These are phyloP conservation scores for Tineola bisselliella DNA, from an alignment of 2,888 invertebrate genomes.

Conservation along the genomic window DNA sequence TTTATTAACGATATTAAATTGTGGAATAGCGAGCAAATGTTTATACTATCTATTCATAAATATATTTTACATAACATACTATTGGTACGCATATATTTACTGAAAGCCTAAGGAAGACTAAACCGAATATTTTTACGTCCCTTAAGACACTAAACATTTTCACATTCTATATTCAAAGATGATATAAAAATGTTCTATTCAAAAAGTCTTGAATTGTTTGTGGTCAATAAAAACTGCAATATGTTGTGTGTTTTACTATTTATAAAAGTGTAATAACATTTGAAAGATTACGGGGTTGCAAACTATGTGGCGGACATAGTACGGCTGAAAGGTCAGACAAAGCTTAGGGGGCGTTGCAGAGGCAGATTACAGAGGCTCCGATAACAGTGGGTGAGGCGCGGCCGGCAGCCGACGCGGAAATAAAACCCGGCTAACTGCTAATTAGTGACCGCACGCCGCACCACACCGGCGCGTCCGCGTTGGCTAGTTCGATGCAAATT, in stretches of 20 bases:
- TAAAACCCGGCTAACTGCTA: slow-evolving; percentile 57
- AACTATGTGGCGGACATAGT: background rate
- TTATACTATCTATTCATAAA: background rate
- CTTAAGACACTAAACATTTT: no score
- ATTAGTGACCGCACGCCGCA: slow-evolving; percentile 34
- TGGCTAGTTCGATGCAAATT: slow-evolving; percentile 40
- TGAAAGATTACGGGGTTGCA: background rate
- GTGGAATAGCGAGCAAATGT: background rate
- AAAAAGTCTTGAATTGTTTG: no score
- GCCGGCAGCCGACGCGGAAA: slow-evolving; percentile 38
- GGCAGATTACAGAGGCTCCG: slow-evolving; percentile 50
- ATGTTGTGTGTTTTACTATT: background rate
- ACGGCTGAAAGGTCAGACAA: slow-evolving; percentile 20
- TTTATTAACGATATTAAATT: background rate
- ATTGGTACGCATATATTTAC: background rate
- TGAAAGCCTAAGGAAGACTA: background rate
- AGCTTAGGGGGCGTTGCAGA: slow-evolving; percentile 34
- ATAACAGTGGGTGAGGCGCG: slow-evolving; percentile 30
- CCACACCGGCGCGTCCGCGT: slow-evolving; percentile 5
- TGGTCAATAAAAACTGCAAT: no score
- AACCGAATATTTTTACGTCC: no score
- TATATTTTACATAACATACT: background rate
- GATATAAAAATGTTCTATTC: no score
- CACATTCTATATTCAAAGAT: no score
- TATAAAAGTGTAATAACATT: background rate